Evolutionary conservation across 1,140 invertebrate genomes (phyloP).

Genomic region (Musca domestica): DNA sequence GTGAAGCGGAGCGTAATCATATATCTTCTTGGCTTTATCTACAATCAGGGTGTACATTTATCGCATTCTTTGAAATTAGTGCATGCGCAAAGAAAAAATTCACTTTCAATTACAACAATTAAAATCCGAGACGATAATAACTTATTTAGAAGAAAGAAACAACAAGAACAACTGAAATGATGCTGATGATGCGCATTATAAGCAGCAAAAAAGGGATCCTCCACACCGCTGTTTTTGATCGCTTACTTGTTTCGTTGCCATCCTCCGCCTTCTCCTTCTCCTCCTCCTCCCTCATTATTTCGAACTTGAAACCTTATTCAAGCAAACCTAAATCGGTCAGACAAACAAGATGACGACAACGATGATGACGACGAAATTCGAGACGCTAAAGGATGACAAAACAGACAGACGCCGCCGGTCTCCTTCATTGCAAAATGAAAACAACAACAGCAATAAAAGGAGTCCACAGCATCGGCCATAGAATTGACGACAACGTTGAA

Average conservation of each 20-base stretch:
- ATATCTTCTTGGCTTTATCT: not conserved
- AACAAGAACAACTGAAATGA: no score
- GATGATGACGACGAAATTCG: slow-evolving; percentile 12
- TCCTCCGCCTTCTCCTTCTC: no score
- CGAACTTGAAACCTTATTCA: not conserved
- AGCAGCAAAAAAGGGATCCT: no score
- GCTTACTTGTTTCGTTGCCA: no score
- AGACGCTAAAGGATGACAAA: slow-evolving; percentile 18
- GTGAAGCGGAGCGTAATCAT: not conserved
- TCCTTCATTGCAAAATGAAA: not conserved
- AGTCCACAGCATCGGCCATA: not conserved
- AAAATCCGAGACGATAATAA: slow-evolving; percentile 21
- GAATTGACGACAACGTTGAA: not conserved
- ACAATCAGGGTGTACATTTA: slow-evolving; percentile 4
- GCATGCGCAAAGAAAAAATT: slow-evolving; percentile 20
- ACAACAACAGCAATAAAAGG: not conserved
- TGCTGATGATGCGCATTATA: no score
- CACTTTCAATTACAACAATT: slow-evolving; percentile 22
- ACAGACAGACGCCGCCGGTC: slow-evolving; percentile 17
- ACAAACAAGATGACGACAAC: slow-evolving; percentile 5
- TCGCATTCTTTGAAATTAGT: slow-evolving; percentile 21
- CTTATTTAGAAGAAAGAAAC: slow-evolving; percentile 17
- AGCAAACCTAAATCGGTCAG: not conserved
- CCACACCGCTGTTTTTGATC: no score
- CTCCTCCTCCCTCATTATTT: no score